A percentile compares a stretch with the other conserved stretches of the same genome.
phyloP scores from a whole-genome alignment of 2,888 invertebrate genomes.

The Tyria jacobaeae region DNA sequence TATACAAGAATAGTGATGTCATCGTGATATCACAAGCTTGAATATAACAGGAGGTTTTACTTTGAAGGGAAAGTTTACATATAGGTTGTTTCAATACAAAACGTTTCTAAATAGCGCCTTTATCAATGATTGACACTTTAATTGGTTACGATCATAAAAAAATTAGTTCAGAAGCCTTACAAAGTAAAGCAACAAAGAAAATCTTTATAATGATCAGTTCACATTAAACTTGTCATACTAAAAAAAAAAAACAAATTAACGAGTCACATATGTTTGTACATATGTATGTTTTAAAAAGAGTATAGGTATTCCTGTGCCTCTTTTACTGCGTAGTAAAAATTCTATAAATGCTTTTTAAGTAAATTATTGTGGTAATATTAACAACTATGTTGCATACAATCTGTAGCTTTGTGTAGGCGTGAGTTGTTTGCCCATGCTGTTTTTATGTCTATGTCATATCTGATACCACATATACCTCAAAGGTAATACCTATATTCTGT shows the following conservation, averaged over 20 bases:
- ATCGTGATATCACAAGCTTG: no score
- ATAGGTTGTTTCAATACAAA: background rate
- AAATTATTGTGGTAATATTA: slow-evolving; percentile 66
- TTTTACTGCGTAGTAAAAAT: slow-evolving; percentile 68
- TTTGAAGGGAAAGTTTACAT: no score
- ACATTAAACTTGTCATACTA: slow-evolving; percentile 44
- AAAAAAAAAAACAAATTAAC: slow-evolving; percentile 50
- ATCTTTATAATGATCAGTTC: slow-evolving; percentile 43
- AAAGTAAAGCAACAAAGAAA: slow-evolving; percentile 56
- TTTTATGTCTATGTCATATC: slow-evolving; percentile 29
- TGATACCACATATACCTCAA: slow-evolving; percentile 14
- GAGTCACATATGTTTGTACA: slow-evolving; percentile 36
- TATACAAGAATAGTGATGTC: no score
- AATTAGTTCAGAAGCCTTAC: slow-evolving; percentile 29
- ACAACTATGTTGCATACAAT: slow-evolving; percentile 57
- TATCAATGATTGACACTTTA: slow-evolving; percentile 3
- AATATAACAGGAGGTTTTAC: no score
- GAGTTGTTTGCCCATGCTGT: slow-evolving; percentile 28
- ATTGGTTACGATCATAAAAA: slow-evolving; percentile 19
- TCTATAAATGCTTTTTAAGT: slow-evolving; percentile 63
- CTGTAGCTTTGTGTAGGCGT: slow-evolving; percentile 38
- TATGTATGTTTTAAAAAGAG: slow-evolving; percentile 49
- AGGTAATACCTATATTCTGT: background rate
- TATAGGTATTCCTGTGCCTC: slow-evolving; percentile 49
- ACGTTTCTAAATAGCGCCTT: background rate